These are phyloP conservation scores for Leptatherina wallacei DNA, from an alignment of 2,797 vertebrate species.

Conservation along the genomic window DNA sequence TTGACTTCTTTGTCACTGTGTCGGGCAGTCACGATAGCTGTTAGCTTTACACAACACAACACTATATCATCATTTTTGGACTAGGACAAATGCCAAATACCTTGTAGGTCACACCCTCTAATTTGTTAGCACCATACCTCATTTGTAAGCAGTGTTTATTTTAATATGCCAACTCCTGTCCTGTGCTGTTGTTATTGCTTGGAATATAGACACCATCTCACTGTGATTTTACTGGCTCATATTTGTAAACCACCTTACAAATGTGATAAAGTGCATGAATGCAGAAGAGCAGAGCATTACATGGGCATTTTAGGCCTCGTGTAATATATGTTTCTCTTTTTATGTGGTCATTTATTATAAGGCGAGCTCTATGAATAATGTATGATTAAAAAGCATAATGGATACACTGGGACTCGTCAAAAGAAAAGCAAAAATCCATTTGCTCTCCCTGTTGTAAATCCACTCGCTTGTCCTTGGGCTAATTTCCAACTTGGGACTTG, in stretches of 20 bases:
- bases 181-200: conserved; percentile 38
- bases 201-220: conserved; percentile 42
- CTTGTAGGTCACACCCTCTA: conserved; percentile 52
- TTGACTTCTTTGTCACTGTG: conserved; percentile 71
- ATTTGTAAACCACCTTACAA: conserved; percentile 64
- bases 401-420: conserved; percentile 84
- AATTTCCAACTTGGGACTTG: conserved; percentile 80
- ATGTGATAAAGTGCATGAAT: conserved; percentile 62
- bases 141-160: conserved; percentile 54
- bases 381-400: conserved; percentile 84
- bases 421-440: conserved; percentile 86
- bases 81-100: conserved; percentile 38
- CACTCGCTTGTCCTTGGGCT: conserved; percentile 83
- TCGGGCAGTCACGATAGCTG: conserved; percentile 39
- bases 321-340: conserved; percentile 80
- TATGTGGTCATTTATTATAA: conserved; percentile 83
- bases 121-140: conserved; percentile 51
- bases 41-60: conserved; percentile 43
- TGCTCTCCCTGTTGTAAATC: conserved; percentile 82
- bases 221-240: conserved; percentile 52
- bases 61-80: conserved; percentile 14
- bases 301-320: conserved; percentile 75
- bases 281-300: conserved; percentile 61
- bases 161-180: conserved; percentile 41
- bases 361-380: conserved; percentile 81